phyloP scores from a whole-genome alignment of 2,113 vertebrate species.

The Circaetus cinerascens region DNA sequence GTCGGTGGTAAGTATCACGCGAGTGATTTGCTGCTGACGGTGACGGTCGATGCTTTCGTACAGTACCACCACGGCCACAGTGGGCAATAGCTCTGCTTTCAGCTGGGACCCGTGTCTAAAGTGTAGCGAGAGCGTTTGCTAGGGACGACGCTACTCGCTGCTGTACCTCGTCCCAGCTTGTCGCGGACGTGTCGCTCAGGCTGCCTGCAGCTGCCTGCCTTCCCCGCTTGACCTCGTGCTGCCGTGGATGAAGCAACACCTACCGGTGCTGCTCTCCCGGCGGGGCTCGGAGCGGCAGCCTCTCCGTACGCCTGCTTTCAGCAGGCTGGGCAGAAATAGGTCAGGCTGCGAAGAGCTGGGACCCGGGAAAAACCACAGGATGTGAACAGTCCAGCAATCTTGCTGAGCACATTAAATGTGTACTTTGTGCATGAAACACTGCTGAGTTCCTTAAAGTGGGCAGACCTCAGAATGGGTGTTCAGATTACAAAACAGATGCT shows the following conservation, averaged over 20 bases:
- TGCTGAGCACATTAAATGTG: background rate
- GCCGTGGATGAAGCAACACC: background rate
- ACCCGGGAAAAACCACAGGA: background rate
- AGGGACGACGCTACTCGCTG: rapidly evolving
- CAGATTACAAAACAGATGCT: background rate
- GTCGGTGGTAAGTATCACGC: conserved; percentile 76
- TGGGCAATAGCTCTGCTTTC: background rate
- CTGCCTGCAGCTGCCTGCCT: background rate
- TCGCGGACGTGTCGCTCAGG: background rate
- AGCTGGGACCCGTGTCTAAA: too few relatives aligned
- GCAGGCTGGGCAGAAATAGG: conserved; percentile 31
- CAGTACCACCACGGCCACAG: rapidly evolving
- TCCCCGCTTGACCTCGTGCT: rapidly evolving
- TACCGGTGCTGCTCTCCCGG: rapidly evolving
- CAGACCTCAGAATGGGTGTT: background rate
- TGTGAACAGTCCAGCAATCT: background rate
- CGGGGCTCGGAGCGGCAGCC: background rate
- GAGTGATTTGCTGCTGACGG: rapidly evolving
- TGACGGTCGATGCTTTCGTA: rapidly evolving
- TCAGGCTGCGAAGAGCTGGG: background rate
- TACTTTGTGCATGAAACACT: background rate
- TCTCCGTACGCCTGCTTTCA: background rate
- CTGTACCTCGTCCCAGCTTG: background rate
- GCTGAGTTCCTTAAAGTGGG: background rate
- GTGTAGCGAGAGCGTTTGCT: rapidly evolving